phyloP scores from a whole-genome alignment of 2,113 vertebrate species.

The Hemicordylus capensis region DNA sequence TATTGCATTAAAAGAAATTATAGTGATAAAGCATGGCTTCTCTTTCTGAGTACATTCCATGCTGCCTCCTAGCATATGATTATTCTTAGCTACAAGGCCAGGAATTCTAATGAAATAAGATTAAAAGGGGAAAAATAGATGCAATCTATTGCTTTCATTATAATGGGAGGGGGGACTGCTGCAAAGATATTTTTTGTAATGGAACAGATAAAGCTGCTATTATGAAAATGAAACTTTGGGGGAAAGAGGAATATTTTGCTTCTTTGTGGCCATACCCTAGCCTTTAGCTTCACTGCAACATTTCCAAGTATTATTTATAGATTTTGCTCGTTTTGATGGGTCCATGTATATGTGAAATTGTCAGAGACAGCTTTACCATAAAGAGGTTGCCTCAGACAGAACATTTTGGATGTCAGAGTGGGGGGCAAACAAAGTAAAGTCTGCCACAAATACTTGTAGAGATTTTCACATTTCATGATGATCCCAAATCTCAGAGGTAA shows the following conservation, averaged over 20 bases:
- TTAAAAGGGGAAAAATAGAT: slow-evolving; percentile 1
- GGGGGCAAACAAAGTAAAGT: background rate
- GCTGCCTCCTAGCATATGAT: slow-evolving; percentile 29
- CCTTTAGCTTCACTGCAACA: slow-evolving; percentile 25
- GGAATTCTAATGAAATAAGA: slow-evolving; percentile 55
- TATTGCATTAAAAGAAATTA: slow-evolving; percentile 16
- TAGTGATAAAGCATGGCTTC: background rate
- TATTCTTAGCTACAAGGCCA: slow-evolving; percentile 27
- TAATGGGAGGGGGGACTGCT: slow-evolving; percentile 30
- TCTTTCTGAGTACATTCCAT: slow-evolving; percentile 42
- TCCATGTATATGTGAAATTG: background rate
- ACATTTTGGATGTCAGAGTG: background rate
- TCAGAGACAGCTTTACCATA: background rate
- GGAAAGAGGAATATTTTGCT: slow-evolving; percentile 25
- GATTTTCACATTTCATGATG: background rate
- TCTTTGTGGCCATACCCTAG: slow-evolving; percentile 21
- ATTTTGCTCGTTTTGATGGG: background rate
- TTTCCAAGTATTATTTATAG: slow-evolving; percentile 21
- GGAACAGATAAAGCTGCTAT: slow-evolving; percentile 33
- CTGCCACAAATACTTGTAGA: background rate
- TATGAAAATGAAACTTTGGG: slow-evolving; percentile 30
- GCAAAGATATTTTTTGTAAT: slow-evolving; percentile 11
- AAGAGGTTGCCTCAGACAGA: background rate
- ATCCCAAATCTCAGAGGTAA: background rate
- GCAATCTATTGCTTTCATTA: slow-evolving; percentile 27